Base-by-base conservation (phyloP, 2,888 invertebrate genomes). In the Balanococcus diminutus region DNA sequence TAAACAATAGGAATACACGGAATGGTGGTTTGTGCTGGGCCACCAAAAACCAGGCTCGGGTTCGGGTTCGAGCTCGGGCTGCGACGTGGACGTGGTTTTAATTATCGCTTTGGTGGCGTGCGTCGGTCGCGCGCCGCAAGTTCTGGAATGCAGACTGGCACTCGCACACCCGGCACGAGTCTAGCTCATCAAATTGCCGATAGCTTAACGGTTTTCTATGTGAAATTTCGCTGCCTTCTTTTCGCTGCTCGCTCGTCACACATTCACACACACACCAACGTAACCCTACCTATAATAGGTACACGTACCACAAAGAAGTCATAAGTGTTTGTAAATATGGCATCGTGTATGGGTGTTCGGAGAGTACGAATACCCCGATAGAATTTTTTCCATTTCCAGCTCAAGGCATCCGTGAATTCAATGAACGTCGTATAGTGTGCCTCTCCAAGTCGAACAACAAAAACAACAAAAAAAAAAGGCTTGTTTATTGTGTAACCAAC, bases 101-200 rank as follows among this genome's bases (percentile, higher is more conserved):
- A 75, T 75, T 75, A 75, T 32, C 32, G 16, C 61, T 22, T 51
- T 51, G n/a, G 61, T 67, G 61, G 61, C 61, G 75, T 75, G 75
- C 75, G 32, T 75, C 32, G 31, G 32, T 75, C 75, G 32, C 32
- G 31, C 75, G 75, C 67, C 31, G 75, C 31, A 5, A 3, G 32
- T 32, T 32, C 32, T 32, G 75, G 75, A 75, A 75, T 75, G 75
- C 75, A 75, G 75, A 75, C 75, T 32, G n/a, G 75, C 25, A 28
- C n/a, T 5, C 67, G 14, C 25, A 22, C 67, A 67, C 67, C 75
- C 75, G 75, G 75, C 75, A 75, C 75, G 75, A 75, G 75, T 19
- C 67, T 67, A 16, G 31, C 67, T 67, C 32, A 75, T 75, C 31
- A 75, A 36, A 36, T 75, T 32, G 75, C 32, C 75, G 75, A 51